These are phyloP conservation scores for Euleptes europaea DNA, from an alignment of 2,113 vertebrate species.

Conservation along the genomic window DNA sequence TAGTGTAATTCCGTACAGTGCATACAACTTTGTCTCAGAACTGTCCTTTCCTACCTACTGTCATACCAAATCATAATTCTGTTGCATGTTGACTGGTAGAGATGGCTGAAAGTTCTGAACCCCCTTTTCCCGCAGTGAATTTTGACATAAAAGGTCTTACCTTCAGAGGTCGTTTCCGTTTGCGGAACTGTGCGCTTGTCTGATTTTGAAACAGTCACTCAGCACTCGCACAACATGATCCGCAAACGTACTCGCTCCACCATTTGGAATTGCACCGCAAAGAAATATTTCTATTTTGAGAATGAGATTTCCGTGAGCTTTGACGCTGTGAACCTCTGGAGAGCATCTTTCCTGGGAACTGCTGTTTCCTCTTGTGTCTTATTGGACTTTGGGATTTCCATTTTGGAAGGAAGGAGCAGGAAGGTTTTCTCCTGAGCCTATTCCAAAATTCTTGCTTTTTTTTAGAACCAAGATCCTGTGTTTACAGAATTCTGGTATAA, in stretches of 20 bases:
- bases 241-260: not conserved
- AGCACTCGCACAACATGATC: not conserved
- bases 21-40: not conserved
- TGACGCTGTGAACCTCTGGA: not conserved
- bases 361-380: too few species aligned
- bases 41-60: not conserved
- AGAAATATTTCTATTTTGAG: not conserved
- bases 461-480: too few species aligned
- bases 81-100: too few species aligned
- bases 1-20: too few species aligned
- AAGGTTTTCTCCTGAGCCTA: too few species aligned
- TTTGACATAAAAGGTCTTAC: not conserved
- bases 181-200: not conserved
- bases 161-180: not conserved
- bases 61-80: not conserved
- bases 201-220: not conserved
- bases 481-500: too few species aligned
- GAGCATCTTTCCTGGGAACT: not conserved
- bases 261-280: not conserved
- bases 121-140: not conserved
- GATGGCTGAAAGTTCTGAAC: too few species aligned
- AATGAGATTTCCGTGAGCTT: not conserved
- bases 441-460: too few species aligned
- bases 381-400: too few species aligned
- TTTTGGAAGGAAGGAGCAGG: too few species aligned